A percentile compares a stretch with the other conserved stretches of the same genome.
These are phyloP conservation scores for Phenganax marumi DNA, from an alignment of 92 coral and sea anemone genomes.

Conservation along the genomic window DNA sequence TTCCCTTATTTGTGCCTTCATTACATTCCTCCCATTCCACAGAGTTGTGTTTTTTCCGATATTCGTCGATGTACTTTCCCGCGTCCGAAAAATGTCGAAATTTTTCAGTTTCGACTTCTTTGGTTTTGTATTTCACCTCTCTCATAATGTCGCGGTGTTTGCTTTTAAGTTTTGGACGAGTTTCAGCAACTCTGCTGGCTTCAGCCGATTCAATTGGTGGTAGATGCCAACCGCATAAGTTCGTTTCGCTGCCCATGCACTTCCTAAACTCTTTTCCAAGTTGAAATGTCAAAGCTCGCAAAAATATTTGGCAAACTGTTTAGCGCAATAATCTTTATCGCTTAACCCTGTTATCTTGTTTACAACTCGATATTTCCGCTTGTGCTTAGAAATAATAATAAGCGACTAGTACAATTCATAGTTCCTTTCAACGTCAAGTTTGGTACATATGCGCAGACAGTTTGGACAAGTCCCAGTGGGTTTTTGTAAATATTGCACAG, in stretches of 20 bases:
- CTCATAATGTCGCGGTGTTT: slow-evolving; percentile 10
- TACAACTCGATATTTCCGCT: neutral
- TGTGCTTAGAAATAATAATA: neutral
- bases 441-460: neutral
- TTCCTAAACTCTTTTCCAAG: neutral
- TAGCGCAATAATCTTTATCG: neutral
- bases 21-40: neutral
- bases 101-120: neutral
- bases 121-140: slow-evolving; percentile 20
- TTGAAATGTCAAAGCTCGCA: no score
- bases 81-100: slow-evolving; percentile 86
- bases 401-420: neutral
- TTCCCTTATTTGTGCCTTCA: neutral
- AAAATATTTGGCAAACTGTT: no score
- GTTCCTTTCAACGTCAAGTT: neutral
- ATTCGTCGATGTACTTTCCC: slow-evolving; percentile 75
- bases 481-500: slow-evolving; percentile 11
- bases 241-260: slow-evolving; percentile 12
- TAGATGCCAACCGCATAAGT: slow-evolving; percentile 28
- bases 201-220: slow-evolving; percentile 4
- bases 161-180: slow-evolving; percentile 1
- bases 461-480: neutral
- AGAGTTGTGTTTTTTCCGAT: slow-evolving; percentile 69
- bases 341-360: neutral
- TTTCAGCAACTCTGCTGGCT: neutral